These are phyloP conservation scores for Origma solitaria DNA, from an alignment of 2,113 vertebrate genomes.

Conservation along the genomic window DNA sequence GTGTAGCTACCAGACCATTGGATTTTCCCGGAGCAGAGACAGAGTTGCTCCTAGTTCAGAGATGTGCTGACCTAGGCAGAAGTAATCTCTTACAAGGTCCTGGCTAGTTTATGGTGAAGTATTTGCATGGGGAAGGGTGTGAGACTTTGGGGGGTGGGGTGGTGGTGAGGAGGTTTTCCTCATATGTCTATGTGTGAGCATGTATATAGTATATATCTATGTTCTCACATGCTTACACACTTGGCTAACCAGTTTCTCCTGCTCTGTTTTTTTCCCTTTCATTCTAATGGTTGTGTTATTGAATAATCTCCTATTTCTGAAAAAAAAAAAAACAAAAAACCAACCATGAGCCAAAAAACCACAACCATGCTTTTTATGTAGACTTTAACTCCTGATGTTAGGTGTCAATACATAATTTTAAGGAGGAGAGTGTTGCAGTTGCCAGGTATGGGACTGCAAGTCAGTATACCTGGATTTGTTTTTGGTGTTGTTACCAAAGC, in stretches of 20 bases:
- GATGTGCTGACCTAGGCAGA: background rate
- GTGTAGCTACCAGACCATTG: background rate
- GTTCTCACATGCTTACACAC: background rate
- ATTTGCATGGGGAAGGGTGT: background rate
- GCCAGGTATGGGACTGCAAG: background rate
- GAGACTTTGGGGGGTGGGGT: background rate
- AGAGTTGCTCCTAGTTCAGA: background rate
- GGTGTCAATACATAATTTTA: background rate
- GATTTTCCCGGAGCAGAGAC: background rate
- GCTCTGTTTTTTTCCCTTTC: background rate
- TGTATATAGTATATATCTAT: background rate
- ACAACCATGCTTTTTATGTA: background rate
- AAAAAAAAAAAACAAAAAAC: background rate
- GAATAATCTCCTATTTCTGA: background rate
- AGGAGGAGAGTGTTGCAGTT: background rate
- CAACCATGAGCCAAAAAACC: background rate
- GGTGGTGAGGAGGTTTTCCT: background rate
- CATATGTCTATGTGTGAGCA: background rate
- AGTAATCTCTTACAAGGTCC: background rate
- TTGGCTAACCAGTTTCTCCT: constrained; percentile 10
- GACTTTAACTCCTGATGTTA: background rate
- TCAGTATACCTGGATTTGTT: background rate
- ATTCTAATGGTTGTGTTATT: background rate
- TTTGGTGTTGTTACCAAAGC: background rate
- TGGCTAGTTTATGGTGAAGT: background rate